Evolutionary conservation across 2,888 invertebrate species (phyloP).

Genomic region (Sisyra nigra): DNA sequence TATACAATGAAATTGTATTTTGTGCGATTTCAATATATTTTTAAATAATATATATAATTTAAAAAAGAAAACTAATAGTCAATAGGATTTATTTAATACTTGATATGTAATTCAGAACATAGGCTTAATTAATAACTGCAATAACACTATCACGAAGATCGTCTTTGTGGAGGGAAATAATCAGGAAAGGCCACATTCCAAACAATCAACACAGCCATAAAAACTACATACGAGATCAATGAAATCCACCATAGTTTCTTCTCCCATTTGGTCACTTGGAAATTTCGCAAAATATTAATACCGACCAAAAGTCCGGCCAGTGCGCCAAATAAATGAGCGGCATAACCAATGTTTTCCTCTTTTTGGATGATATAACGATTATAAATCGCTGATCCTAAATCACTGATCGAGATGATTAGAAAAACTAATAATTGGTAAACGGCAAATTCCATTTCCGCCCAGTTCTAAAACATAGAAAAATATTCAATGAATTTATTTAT

Average conservation of each 20-base stretch:
- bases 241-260: conserved; percentile 40
- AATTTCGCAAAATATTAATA: conserved; percentile 42
- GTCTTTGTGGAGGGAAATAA: conserved; percentile 20
- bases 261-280: conserved; percentile 42
- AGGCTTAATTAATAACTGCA: neutral
- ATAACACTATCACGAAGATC: neutral
- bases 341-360: conserved; percentile 74
- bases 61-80: neutral
- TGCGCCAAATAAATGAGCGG: conserved; percentile 87
- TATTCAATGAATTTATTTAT: no score
- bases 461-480: conserved; percentile 52
- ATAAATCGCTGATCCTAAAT: conserved; percentile 83
- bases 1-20: no score
- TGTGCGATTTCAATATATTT: no score
- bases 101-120: conserved; percentile 11
- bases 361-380: conserved; percentile 59
- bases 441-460: conserved; percentile 93
- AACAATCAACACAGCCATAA: conserved; percentile 33
- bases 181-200: conserved; percentile 31
- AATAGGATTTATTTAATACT: conserved; percentile 8
- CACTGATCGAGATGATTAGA: conserved; percentile 60
- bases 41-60: no score
- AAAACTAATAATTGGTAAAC: conserved; percentile 71
- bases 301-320: conserved; percentile 64
- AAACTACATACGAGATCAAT: conserved; percentile 28